Percentiles rank a stretch among this genome's conserved stretches.
phyloP scores from a whole-genome alignment of 2,797 vertebrate genomes.

The Falco cherrug region DNA sequence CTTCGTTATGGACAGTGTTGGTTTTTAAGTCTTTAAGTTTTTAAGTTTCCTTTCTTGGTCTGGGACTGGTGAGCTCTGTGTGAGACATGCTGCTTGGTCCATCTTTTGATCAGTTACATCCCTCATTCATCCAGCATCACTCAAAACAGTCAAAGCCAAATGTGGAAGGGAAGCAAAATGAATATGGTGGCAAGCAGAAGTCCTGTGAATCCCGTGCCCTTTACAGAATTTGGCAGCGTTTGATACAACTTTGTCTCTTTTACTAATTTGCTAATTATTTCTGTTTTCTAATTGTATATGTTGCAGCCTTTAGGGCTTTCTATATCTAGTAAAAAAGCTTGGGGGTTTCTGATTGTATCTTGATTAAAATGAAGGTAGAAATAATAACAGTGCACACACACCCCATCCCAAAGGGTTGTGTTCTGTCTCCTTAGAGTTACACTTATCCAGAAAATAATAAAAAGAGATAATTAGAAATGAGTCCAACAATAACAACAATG shows the following conservation, averaged over 20 bases:
- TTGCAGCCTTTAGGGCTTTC: background rate
- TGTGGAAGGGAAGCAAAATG: background rate
- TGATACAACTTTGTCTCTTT: background rate
- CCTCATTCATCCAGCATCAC: conserved; percentile 72
- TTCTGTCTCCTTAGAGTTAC: conserved; percentile 27
- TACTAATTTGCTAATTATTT: background rate
- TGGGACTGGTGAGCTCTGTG: conserved; percentile 81
- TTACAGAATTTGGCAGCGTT: background rate
- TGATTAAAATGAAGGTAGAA: background rate
- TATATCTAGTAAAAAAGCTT: background rate
- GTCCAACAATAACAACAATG: background rate
- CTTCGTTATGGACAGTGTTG: conserved; percentile 75
- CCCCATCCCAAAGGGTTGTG: background rate
- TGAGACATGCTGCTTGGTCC: conserved; percentile 84
- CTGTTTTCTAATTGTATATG: background rate
- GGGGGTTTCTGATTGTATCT: accelerated
- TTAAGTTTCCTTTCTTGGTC: conserved; percentile 83
- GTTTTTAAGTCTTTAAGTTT: conserved; percentile 70
- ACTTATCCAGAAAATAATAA: background rate
- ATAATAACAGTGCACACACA: background rate
- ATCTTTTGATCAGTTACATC: conserved; percentile 87
- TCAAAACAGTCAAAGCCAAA: conserved; percentile 78
- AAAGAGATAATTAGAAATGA: background rate
- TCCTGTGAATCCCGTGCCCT: background rate
- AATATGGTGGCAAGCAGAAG: background rate